These are phyloP conservation scores for Macrophya alboannulata DNA, from an alignment of 2,888 invertebrate genomes.

Conservation along the genomic window DNA sequence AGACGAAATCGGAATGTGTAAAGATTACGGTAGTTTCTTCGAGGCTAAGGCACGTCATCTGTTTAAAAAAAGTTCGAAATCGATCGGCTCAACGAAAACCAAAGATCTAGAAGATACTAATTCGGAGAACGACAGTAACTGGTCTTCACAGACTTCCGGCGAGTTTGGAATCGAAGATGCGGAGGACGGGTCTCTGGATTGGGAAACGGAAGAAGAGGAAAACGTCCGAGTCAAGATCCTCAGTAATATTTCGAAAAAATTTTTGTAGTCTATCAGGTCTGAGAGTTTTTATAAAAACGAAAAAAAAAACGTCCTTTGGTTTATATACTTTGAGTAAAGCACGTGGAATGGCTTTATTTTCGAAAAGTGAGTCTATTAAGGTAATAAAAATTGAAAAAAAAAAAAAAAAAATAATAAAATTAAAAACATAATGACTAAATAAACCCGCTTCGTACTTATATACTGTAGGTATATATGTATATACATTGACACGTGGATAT, in stretches of 20 bases:
- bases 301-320: neutral
- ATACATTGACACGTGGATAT: neutral
- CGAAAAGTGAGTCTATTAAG: neutral
- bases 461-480: no score
- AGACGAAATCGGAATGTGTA: neutral
- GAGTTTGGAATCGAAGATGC: neutral
- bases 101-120: neutral
- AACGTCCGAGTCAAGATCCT: slow-evolving; percentile 7
- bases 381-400: neutral
- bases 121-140: neutral
- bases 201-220: slow-evolving; percentile 39
- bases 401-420: neutral
- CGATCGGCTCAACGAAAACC: neutral
- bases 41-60: neutral
- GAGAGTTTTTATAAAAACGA: neutral
- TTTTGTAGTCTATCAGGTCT: neutral
- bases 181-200: slow-evolving; percentile 16
- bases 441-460: neutral
- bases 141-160: neutral
- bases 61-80: neutral
- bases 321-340: neutral
- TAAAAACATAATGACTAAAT: neutral
- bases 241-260: neutral
- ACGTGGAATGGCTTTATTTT: neutral
- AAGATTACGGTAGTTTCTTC: neutral